Base-by-base conservation (phyloP, 2,888 invertebrate genomes). In the Callosobruchus maculatus region DNA sequence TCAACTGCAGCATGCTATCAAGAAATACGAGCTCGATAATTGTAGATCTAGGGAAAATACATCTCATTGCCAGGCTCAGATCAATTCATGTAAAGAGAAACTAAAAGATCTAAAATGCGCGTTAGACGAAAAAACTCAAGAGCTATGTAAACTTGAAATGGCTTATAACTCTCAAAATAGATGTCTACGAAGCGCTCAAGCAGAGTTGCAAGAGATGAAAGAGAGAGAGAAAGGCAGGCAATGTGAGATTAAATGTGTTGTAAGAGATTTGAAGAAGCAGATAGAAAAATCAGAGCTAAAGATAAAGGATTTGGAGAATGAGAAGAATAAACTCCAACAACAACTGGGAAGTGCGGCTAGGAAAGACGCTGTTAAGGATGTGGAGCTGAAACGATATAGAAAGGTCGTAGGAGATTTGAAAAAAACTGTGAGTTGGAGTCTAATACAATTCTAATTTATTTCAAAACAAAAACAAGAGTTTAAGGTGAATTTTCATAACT, bases 341-440 rank as follows among this genome's bases (percentile, higher is more conserved):
- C 78, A 81, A 66, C 71, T 81, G 22, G 74, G 74, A 9, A 74
- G 49, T 70, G 30, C 78, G 5, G 76, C 70, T 22, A 76, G 77
- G 69, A 80, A 77, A 70, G 78, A 81, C 49, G 77, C 77, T 2
- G 78, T 78, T 7, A 82, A 81, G 74, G 81, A 82, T 70, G 73
- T 75, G 67, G 82, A 83, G 72, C 78, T 81, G 22, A 76, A 77
- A 26, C 75, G 80, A 67, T 83, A 83, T 71, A 80, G 81, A 72
- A 80, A 83, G 72, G 82, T 85, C 49, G 77, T 84, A 9, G 74
- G 77, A 20, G 82, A 83, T 69, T 75, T 84, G 70, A 82, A 83
- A 75, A 77, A 78, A 72, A 83, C 81, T 21, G 84, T 85, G 78
- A 81, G 82, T 77, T n/a, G n/a, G n/a, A n/a, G n/a, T n/a, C n/a